Percentiles rank a stretch among this genome's conserved stretches.
Evolutionary conservation across 2,113 vertebrate species (phyloP).

Genomic region (Prolemur simus): DNA sequence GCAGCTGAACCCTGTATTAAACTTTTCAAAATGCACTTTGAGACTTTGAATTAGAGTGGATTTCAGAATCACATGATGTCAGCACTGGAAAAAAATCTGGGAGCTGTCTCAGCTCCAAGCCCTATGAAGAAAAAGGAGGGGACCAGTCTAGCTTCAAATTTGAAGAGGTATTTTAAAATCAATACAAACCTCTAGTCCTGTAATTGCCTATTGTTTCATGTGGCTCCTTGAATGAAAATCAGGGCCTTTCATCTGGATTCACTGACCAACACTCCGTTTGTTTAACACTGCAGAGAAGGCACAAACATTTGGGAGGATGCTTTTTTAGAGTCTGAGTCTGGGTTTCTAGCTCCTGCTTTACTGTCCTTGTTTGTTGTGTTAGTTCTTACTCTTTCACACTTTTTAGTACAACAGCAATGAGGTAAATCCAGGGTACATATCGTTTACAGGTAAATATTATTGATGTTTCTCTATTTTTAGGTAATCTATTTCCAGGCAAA

Average conservation of each 20-base stretch:
- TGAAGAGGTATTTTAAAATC: conserved; percentile 38
- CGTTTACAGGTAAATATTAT: neutral
- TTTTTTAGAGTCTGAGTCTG: neutral
- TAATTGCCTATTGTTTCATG: neutral
- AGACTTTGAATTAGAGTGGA: conserved; percentile 30
- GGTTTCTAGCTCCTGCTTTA: neutral
- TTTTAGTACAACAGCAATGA: neutral
- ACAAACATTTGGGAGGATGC: neutral
- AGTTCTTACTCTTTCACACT: neutral
- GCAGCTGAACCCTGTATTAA: conserved; percentile 35
- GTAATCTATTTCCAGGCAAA: neutral
- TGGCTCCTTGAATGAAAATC: neutral
- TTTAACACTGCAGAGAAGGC: neutral
- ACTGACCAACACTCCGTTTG: neutral
- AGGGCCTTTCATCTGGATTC: neutral
- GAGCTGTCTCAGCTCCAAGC: conserved; percentile 14
- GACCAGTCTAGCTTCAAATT: neutral
- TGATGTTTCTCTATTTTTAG: neutral
- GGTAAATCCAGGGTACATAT: neutral
- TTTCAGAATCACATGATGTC: conserved; percentile 50
- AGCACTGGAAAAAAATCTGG: neutral
- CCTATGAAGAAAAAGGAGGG: neutral
- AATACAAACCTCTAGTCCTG: neutral
- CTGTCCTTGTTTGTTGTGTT: neutral
- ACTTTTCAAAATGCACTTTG: neutral